These are phyloP conservation scores for Scyliorhinus canicula DNA, from an alignment of 2,797 vertebrate genomes.

Conservation along the genomic window DNA sequence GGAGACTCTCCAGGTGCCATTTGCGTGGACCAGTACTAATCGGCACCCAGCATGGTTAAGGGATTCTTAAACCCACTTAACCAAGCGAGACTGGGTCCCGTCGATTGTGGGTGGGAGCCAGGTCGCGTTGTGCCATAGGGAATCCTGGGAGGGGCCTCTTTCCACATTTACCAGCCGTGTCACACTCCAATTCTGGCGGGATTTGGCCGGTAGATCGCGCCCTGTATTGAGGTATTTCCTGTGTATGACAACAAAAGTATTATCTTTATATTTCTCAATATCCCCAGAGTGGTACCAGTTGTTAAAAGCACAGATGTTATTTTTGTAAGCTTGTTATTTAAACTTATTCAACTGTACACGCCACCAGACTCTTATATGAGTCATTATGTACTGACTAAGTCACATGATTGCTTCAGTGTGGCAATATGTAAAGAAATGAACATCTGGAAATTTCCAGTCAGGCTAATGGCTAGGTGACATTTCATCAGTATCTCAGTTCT, in stretches of 20 bases:
- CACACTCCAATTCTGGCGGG: no score
- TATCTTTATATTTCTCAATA: background rate
- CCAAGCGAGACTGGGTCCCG: no score
- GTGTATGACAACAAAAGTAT: background rate
- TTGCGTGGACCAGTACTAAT: no score
- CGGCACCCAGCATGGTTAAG: no score
- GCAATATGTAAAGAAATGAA: background rate
- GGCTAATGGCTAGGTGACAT: background rate
- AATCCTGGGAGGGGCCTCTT: no score
- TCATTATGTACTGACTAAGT: constrained; percentile 4
- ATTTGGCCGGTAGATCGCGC: no score
- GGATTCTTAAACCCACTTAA: no score
- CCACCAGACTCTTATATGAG: background rate
- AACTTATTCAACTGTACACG: background rate
- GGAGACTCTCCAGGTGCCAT: no score
- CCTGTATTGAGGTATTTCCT: background rate
- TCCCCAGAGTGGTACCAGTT: constrained; percentile 1
- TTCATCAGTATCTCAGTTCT: constrained; percentile 13
- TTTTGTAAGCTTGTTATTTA: background rate
- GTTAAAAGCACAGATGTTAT: background rate
- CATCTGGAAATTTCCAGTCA: constrained; percentile 25
- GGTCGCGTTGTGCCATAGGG: no score
- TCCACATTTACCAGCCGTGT: no score
- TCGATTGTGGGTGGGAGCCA: no score
- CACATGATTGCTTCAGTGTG: background rate